Evolutionary conservation across 2,888 invertebrate genomes (phyloP), one percentile per base, ranked within the genome.

Genomic region (Epistrophe grossulariae): DNA sequence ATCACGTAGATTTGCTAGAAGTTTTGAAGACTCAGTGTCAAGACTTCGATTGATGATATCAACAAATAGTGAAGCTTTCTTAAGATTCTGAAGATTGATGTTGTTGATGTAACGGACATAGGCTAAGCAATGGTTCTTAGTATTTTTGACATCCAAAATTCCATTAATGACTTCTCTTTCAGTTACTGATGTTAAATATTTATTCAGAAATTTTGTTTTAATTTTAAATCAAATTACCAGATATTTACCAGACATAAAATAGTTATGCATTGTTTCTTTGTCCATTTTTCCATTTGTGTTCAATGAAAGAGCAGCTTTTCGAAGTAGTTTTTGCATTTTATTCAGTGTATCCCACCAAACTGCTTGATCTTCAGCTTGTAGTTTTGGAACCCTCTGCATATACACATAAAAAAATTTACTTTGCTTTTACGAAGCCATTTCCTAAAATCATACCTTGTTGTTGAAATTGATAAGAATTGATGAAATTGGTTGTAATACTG

Each of bases 101-200:
- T 99, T 99, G 93, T 98, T 98, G 92, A 99, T 99, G 93, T 98
- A 98, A 77, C 99, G 94, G 5, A 98, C 95, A 93, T 99, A 99
- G 0, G 98, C 98, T 57, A 99, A 94, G 90, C 98, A 98, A 92
- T 99, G 99, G 91, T 99, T 98, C 92, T 98, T 97, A 0, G 98
- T 98, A 91, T 99, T 98, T 91, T 97, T 97, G 0, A 99, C 98
- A 90, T 96, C 97, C 19, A 99, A 93, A 7, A 99, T 95, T 0
- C 99, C 99, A 90, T 99, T 98, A 89, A 99, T 98, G 0, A 99
- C 98, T 94, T 99, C 99, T 59, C 99, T 94, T 94, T 99, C 99
- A 2, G 99, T 99, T 31, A 99, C 99, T 98, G n/a, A n/a, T n/a
- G 93, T 15, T 2, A 11, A 38, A n/a, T 93, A 31, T 5, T 38